Base-by-base conservation (phyloP, 2,113 vertebrate species). In the Ginglymostoma cirratum region DNA sequence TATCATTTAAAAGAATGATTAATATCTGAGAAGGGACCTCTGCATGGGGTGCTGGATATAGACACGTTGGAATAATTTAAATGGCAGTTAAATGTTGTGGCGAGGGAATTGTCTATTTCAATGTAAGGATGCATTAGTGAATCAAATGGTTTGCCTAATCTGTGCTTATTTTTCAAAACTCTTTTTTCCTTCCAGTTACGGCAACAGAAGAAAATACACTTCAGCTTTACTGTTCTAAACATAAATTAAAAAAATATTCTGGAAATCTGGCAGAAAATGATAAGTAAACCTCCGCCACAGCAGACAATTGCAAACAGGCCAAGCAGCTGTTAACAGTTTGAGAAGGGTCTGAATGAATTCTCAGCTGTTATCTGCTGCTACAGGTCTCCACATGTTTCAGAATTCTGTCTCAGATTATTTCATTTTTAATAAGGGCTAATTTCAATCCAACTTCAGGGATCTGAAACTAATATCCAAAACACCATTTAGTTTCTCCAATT, bases 321-420 rank as follows among this genome's bases (percentile, higher is more conserved):
- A 38, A 95, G 42, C 93, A 95, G 93, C 67, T 95, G 67, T 72
- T 95, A 72, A 8, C 42, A 72, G 42, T 95, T 42, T 95, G 30
- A 42, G 67, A 42, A 95, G 21, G 42, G 48, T 92, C 8, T 72
- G 67, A 95, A 72, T 72, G 93, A 95, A 95, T 72, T 95, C 42
- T 30, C 67, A 95, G 67, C 67, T 95, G 93, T 95, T 24, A 67
- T 48, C n/a, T 94, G 90, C 24, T 66, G 65, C 61, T 90, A 27
- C 27, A 66, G 55, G 4, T 66, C 55, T 38, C n/a, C 15, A 66
- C 65, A 34, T 69, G 24, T 42, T 27, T 30, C 67, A 95, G 42
- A 70, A 24, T 95, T 30, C 67, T 95, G 69, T 45, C n/a, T 23
- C 24, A 52, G 42, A 70, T 95, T 23, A 70, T 72, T 95, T 21